phyloP scores from a whole-genome alignment of 1,140 invertebrate genomes.

The Zaprionus kolodkinae region DNA sequence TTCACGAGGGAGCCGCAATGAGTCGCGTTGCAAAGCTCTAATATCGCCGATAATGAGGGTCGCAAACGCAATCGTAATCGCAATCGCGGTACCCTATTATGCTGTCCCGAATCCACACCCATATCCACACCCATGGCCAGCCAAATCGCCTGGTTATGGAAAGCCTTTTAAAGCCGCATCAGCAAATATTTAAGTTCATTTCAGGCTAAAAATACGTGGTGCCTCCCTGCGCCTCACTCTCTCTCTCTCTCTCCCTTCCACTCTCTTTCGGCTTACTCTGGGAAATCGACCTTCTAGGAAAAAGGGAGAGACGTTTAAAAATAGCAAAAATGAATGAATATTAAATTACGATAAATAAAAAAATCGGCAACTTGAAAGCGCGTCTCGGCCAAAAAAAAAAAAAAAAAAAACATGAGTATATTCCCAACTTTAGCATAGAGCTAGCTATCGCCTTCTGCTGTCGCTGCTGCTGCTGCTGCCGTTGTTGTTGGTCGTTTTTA shows the following conservation, averaged over 20 bases:
- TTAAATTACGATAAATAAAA: slow-evolving; percentile 71
- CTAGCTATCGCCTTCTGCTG: not conserved
- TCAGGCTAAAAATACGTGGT: slow-evolving; percentile 37
- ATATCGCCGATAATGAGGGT: slow-evolving; percentile 20
- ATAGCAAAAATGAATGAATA: slow-evolving; percentile 74
- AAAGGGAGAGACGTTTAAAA: slow-evolving; percentile 56
- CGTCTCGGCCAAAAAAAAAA: not conserved
- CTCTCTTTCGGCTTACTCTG: not conserved
- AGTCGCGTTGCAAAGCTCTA: slow-evolving; percentile 8
- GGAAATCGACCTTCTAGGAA: not conserved
- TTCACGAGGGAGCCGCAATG: not conserved
- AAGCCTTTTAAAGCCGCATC: slow-evolving; percentile 40
- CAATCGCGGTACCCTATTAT: slow-evolving; percentile 15
- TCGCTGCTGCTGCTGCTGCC: not conserved
- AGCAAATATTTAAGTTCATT: slow-evolving; percentile 47
- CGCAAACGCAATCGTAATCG: slow-evolving; percentile 1
- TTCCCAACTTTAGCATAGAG: slow-evolving; percentile 12
- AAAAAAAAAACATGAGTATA: slow-evolving; percentile 17
- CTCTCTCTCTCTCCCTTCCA: too few species aligned
- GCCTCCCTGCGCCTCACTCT: too few species aligned
- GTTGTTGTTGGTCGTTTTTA: slow-evolving; percentile 43
- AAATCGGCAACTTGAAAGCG: slow-evolving; percentile 34
- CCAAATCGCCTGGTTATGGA: not conserved
- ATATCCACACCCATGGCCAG: not conserved
- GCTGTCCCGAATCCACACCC: not conserved